Percentiles rank a stretch among this genome's conserved stretches.
Evolutionary conservation across 1,140 invertebrate genomes (phyloP).

Genomic region (Triops longicaudatus): DNA sequence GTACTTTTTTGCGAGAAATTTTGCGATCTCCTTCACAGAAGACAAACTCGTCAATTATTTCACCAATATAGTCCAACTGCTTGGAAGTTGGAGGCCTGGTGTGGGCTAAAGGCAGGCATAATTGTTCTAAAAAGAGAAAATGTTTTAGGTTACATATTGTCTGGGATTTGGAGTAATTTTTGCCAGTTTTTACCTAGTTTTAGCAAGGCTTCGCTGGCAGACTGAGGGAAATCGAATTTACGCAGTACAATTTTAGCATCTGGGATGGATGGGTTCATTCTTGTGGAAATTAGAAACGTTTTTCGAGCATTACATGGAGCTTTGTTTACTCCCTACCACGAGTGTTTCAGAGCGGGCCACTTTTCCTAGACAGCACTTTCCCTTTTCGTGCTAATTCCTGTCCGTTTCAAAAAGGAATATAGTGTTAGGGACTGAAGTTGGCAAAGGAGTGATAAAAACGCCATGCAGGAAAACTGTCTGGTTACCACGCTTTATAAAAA

Average conservation of each 20-base stretch:
- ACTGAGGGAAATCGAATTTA: conserved; percentile 55
- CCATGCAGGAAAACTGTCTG: too few relatives aligned
- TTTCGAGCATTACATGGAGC: background rate
- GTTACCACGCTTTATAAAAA: too few relatives aligned
- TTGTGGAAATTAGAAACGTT: background rate
- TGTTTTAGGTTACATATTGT: background rate
- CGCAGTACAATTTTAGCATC: conserved; percentile 44
- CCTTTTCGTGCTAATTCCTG: too few relatives aligned
- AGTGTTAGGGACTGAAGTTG: too few relatives aligned
- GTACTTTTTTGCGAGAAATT: conserved; percentile 45
- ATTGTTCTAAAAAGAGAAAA: conserved; percentile 32
- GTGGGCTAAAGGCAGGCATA: conserved; percentile 37
- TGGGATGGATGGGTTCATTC: background rate
- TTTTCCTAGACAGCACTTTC: too few relatives aligned
- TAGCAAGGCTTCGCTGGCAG: conserved; percentile 52
- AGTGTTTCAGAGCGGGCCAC: too few relatives aligned
- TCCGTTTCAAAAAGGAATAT: too few relatives aligned
- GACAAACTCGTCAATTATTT: conserved; percentile 70
- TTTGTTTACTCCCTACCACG: background rate
- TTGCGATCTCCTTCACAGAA: conserved; percentile 64
- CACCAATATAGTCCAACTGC: conserved; percentile 54
- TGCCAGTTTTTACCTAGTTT: conserved; percentile 46
- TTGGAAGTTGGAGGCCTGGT: conserved; percentile 44
- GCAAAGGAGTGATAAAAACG: too few relatives aligned
- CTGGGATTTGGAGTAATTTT: conserved; percentile 25